Evolutionary conservation across 2,797 vertebrate species (phyloP), one percentile per base, ranked within the genome.

Genomic region (Discoglossus pictus): DNA sequence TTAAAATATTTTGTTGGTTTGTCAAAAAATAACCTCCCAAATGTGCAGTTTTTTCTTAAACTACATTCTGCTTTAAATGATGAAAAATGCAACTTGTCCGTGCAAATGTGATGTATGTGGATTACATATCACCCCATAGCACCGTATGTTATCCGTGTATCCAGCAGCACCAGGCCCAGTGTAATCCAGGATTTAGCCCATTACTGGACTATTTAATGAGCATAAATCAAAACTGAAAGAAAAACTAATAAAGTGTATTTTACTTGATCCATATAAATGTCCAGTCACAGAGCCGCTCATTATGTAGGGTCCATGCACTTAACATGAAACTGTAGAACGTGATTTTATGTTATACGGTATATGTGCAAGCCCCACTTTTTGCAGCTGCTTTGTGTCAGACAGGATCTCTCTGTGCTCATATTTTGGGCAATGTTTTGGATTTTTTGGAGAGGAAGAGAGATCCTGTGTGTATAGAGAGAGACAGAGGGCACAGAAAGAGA

Each of bases 221-320:
- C 61, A 73, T 70, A 73, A 75, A 77, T 77, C 66, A 68, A 68
- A 75, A 67, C 38, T 55, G 24, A 48, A 12, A 53, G 64, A 7
- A 15, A 55, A 25, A 13, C 65, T 53, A 79, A 78, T 71, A 65
- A 83, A 79, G 63, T 68, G 68, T 69, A 73, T 72, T 80, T 73
- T n/a, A n/a, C n/a, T n/a, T 72, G 72, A 72, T 74, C 79, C 77
- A 64, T 75, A 64, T 75, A 78, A 77, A 77, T 68, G 68, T 78
- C 79, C 66, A 0, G 0, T 80, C 80, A 69, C 76, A 69, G 72
- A 0, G 0, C 50, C 46, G 74, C 78, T 69, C 74, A 42, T 81
- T 72, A 78, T 75, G 76, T 75, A 78, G 74, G 81, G 77, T 75
- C 42, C 42, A 75, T 70, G 72, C 53, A 80, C 71, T 75, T 73